These are phyloP conservation scores for Macropis europaea DNA, from an alignment of 2,888 invertebrate species.

Conservation along the genomic window DNA sequence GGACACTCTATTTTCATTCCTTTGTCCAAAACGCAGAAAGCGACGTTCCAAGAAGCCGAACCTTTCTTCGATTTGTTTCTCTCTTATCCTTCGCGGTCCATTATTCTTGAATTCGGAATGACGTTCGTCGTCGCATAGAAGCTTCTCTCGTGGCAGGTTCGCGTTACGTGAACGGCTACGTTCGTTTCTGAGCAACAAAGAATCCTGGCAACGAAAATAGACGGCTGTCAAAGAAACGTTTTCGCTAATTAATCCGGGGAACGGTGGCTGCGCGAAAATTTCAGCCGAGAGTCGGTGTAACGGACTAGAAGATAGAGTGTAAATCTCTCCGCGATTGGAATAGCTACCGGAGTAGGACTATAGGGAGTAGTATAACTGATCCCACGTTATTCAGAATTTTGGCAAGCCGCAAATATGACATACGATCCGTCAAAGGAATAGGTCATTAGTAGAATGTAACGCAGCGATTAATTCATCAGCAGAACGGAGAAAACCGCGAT, in stretches of 20 bases:
- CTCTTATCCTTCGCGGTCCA: not conserved
- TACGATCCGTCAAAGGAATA: slow-evolving; percentile 26
- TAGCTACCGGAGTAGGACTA: no score
- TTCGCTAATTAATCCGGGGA: no score
- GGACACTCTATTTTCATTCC: no score
- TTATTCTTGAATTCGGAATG: not conserved
- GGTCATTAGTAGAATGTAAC: slow-evolving; percentile 16
- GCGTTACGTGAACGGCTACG: slow-evolving; percentile 2
- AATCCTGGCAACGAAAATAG: not conserved
- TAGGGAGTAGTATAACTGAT: no score
- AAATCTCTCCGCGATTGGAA: not conserved
- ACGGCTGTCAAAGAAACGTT: no score
- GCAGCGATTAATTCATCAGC: slow-evolving; percentile 23
- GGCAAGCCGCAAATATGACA: slow-evolving; percentile 39
- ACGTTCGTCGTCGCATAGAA: not conserved
- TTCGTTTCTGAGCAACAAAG: not conserved
- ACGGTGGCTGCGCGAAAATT: no score
- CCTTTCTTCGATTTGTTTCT: slow-evolving; percentile 7
- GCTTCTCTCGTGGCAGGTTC: slow-evolving; percentile 11
- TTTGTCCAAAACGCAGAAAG: not conserved
- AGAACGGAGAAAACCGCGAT: no score
- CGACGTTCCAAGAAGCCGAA: slow-evolving; percentile 6
- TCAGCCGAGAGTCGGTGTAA: no score
- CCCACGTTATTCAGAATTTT: slow-evolving; percentile 14
- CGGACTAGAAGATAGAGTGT: no score